Conservation (phyloP, 2,797 vertebrate species). For the Glyptemys insculpta region DNA sequence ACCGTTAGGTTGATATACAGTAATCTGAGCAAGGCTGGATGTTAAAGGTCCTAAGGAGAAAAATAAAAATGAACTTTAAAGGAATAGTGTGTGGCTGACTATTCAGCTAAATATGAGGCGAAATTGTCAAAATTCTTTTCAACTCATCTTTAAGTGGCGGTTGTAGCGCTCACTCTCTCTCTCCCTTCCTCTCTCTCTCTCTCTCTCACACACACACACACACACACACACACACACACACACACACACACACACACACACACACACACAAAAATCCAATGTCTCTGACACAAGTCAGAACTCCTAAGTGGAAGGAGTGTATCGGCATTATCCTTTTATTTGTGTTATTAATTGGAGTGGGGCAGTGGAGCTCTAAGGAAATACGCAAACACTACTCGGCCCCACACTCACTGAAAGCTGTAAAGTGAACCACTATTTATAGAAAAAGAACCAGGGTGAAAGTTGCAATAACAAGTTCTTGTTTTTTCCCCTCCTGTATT, state of each 20-base stretch:
- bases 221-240: rapidly evolving
- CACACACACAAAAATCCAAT: rapidly evolving
- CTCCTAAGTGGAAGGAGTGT: background rate
- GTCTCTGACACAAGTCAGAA: background rate
- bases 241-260: rapidly evolving
- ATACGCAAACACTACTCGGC: background rate
- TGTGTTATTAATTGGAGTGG: background rate
- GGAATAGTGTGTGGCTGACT: background rate
- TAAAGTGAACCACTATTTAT: background rate
- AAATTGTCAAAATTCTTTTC: background rate
- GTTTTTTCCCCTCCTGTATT: background rate
- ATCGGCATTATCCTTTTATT: background rate
- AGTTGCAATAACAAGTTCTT: background rate
- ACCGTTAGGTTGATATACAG: rapidly evolving
- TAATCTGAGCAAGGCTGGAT: background rate
- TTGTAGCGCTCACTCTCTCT: background rate
- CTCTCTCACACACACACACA: rapidly evolving
- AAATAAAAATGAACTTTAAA: background rate
- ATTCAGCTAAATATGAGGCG: background rate
- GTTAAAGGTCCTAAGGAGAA: background rate
- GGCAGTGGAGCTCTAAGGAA: background rate
- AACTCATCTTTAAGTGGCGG: background rate
- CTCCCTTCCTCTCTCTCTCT: no score
- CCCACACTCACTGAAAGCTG: background rate
- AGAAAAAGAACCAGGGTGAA: background rate